Evolutionary conservation across 1,140 invertebrate species (phyloP).

Genomic region (Atopsyche davidsoni): DNA sequence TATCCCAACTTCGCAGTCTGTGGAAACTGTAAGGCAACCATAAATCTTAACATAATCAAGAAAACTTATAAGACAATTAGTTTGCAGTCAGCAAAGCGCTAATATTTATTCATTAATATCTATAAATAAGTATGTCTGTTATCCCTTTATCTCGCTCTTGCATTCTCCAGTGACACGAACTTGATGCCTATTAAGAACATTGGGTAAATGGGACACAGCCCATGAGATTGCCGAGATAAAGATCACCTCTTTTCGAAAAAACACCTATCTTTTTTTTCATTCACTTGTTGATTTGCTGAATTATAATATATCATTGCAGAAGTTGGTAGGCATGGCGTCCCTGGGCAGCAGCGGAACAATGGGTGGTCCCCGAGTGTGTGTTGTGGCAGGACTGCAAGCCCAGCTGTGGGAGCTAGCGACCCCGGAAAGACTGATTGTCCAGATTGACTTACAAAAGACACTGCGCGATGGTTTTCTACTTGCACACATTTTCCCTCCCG

Average conservation of each 20-base stretch:
- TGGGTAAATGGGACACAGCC: too few species aligned
- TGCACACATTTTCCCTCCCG: conserved; percentile 21
- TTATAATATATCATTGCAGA: conserved; percentile 51
- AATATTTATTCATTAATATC: too few species aligned
- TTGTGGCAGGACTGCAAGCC: conserved; percentile 24
- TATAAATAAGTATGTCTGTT: too few species aligned
- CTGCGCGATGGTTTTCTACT: conserved; percentile 24
- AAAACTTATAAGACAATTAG: too few species aligned
- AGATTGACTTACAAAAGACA: conserved; percentile 25
- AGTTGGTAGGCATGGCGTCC: conserved; percentile 53
- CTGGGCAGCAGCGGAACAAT: conserved; percentile 1
- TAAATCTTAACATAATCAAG: too few species aligned
- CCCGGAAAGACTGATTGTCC: conserved; percentile 14
- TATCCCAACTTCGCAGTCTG: conserved; percentile 59
- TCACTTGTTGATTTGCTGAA: conserved; percentile 12
- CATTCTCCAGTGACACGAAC: too few species aligned
- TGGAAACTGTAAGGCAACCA: conserved; percentile 79
- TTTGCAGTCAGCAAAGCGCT: too few species aligned
- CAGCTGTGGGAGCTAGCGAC: conserved; percentile 26
- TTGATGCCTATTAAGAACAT: too few species aligned
- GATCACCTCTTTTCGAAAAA: too few species aligned
- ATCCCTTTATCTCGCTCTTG: too few species aligned
- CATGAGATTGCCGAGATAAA: too few species aligned
- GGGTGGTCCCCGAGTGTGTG: conserved; percentile 15
- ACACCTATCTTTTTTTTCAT: too few species aligned